A percentile compares a stretch with the other conserved stretches of the same genome.
Conservation (phyloP, 2,888 invertebrate genomes). For the Temnothorax ravouxi region DNA sequence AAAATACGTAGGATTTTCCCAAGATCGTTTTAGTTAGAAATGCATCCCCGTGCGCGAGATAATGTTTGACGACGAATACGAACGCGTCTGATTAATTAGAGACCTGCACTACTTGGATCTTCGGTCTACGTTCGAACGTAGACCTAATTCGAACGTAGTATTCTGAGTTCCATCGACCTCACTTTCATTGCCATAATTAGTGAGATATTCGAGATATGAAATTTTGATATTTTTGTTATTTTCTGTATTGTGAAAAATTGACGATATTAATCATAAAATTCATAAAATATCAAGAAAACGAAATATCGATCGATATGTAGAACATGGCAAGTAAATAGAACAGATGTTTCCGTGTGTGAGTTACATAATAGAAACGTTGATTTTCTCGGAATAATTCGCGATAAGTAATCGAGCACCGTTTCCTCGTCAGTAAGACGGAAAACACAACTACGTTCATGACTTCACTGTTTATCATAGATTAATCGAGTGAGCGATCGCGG, state of each 20-base stretch:
- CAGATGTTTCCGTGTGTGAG: not conserved
- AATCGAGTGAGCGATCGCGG: not conserved
- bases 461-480: constrained; percentile 24
- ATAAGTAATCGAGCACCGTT: not conserved
- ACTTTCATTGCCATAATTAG: not conserved
- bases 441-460: constrained; percentile 1
- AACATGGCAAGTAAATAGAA: not conserved
- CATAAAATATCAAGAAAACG: not conserved
- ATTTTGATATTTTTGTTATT: not conserved
- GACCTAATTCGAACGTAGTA: not conserved
- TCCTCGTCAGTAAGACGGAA: not conserved
- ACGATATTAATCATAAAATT: not conserved
- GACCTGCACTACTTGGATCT: constrained; percentile 59
- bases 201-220: not conserved
- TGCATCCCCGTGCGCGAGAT: not conserved
- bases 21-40: not conserved
- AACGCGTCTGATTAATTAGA: constrained; percentile 58
- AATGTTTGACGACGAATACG: not conserved
- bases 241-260: not conserved
- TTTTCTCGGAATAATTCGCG: constrained; percentile 9
- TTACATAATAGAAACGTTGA: not conserved
- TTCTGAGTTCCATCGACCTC: not conserved
- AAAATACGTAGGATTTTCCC: not conserved
- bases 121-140: not conserved
- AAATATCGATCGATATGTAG: not conserved